Evolutionary conservation across 2,113 vertebrate species (phyloP).

Genomic region (Microcebus tavaratra): DNA sequence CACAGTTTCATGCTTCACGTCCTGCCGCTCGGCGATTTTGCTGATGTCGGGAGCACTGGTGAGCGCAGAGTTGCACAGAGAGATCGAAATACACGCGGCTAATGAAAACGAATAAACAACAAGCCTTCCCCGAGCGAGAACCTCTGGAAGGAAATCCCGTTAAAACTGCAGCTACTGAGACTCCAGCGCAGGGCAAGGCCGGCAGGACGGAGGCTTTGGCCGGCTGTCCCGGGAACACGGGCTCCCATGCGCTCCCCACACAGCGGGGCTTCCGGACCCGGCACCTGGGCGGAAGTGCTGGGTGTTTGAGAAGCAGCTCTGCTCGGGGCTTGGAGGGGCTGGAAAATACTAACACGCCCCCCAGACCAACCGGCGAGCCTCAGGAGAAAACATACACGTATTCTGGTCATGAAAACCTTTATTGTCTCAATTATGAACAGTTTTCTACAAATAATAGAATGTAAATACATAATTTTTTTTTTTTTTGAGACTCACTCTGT

Average conservation of each 20-base stretch:
- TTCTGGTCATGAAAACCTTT: neutral
- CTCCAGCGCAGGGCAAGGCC: neutral
- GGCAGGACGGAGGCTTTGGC: neutral
- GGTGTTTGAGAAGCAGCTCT: neutral
- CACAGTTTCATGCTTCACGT: neutral
- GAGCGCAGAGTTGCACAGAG: rapidly evolving
- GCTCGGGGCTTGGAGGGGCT: neutral
- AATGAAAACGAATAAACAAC: neutral
- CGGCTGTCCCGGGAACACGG: neutral
- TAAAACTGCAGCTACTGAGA: neutral
- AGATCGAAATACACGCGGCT: neutral
- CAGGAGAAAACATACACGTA: rapidly evolving
- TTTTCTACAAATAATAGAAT: neutral
- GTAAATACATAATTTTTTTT: neutral
- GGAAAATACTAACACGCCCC: neutral
- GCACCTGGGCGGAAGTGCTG: too few relatives aligned
- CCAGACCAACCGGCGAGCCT: too few relatives aligned
- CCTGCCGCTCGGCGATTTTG: rapidly evolving
- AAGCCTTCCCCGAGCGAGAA: rapidly evolving
- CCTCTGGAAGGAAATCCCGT: neutral
- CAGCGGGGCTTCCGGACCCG: neutral
- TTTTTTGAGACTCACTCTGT: too few relatives aligned
- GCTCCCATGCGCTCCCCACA: neutral
- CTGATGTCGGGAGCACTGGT: rapidly evolving
- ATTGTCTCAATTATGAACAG: neutral